A percentile compares a stretch with the other conserved stretches of the same genome.
These are phyloP conservation scores for Sminthopsis crassicaudata DNA, from an alignment of 2,113 vertebrate genomes.

Conservation along the genomic window DNA sequence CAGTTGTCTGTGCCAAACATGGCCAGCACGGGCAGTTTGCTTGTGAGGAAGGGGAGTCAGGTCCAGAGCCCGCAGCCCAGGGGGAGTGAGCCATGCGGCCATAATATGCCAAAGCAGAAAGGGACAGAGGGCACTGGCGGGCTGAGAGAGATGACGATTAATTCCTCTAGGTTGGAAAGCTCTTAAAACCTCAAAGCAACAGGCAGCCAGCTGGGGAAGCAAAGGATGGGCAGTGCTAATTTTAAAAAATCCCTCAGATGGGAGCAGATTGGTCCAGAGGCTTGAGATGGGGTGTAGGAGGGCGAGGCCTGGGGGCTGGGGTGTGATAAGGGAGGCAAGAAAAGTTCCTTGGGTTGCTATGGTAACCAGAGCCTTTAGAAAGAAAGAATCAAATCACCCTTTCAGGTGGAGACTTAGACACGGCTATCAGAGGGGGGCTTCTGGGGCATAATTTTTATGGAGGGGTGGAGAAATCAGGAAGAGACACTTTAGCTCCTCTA, in stretches of 20 bases:
- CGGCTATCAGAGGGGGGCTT: background rate
- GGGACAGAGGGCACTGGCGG: background rate
- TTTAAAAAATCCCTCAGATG: background rate
- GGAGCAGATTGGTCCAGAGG: background rate
- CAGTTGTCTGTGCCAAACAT: background rate
- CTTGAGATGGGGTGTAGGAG: background rate
- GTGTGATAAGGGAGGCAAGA: background rate
- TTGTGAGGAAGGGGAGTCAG: background rate
- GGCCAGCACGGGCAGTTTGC: background rate
- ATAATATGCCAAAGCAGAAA: background rate
- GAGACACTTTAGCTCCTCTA: background rate
- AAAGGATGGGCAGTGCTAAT: background rate
- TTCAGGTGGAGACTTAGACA: conserved; percentile 38
- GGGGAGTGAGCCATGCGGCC: background rate
- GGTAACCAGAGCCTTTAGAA: conserved; percentile 55
- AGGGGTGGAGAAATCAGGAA: background rate
- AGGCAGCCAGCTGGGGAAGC: background rate
- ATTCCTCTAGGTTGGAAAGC: background rate
- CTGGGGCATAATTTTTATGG: background rate
- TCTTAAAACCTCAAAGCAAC: background rate
- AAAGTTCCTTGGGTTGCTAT: conserved; percentile 47
- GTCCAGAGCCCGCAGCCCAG: background rate
- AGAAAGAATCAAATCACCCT: background rate
- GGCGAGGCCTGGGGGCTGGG: background rate
- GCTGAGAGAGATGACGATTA: background rate